A percentile compares a stretch with the other conserved stretches of the same genome.
Evolutionary conservation across 2,797 vertebrate genomes (phyloP).

Genomic region (Acanthornis magna): DNA sequence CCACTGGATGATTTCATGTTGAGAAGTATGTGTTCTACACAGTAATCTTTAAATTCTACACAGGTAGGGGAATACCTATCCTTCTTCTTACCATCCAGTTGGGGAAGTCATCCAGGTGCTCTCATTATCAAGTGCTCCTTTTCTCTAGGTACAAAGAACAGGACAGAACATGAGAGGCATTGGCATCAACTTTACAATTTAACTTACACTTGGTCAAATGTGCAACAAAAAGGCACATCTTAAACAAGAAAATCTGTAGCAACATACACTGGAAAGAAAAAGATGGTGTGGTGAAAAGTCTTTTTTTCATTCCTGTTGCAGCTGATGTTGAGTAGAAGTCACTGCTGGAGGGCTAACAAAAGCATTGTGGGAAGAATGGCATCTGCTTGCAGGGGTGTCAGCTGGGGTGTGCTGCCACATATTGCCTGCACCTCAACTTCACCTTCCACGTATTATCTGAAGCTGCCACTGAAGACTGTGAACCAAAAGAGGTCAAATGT

Average conservation of each 20-base stretch:
- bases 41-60: neutral
- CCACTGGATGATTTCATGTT: neutral
- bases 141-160: neutral
- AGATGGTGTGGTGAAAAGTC: neutral
- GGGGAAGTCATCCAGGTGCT: neutral
- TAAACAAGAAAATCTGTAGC: neutral
- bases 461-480: neutral
- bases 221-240: neutral
- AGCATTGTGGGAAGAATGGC: neutral
- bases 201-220: neutral
- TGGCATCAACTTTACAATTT: neutral
- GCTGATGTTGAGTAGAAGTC: neutral
- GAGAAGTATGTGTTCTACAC: neutral
- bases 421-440: neutral
- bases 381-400: neutral
- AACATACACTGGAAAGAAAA: neutral
- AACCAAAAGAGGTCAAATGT: neutral
- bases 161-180: fast-evolving
- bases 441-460: neutral
- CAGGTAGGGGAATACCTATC: neutral
- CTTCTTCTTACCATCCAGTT: neutral
- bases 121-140: neutral
- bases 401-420: neutral
- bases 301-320: neutral
- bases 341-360: neutral